These are phyloP conservation scores for Drosophila nigricruria DNA, from an alignment of 2,888 invertebrate species.

Conservation along the genomic window DNA sequence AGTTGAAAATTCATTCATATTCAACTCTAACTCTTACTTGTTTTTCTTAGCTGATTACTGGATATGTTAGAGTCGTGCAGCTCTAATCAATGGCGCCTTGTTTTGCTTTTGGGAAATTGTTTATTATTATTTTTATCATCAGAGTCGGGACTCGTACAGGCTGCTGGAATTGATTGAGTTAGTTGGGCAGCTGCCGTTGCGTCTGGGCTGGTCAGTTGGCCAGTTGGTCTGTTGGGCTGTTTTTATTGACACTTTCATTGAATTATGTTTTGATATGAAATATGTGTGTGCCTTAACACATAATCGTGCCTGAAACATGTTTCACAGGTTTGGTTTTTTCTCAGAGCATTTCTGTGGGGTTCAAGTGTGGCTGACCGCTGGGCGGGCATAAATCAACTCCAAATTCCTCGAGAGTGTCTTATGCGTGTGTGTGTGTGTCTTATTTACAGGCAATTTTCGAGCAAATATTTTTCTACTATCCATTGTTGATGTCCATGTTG, in stretches of 20 bases:
- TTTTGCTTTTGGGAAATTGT: slow-evolving; percentile 55
- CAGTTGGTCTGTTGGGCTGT: slow-evolving; percentile 17
- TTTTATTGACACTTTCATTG: slow-evolving; percentile 75
- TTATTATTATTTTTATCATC: slow-evolving; percentile 68
- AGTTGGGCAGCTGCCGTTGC: slow-evolving; percentile 20
- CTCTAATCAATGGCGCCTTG: slow-evolving; percentile 8
- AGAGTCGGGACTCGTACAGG: slow-evolving; percentile 23
- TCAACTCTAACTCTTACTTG: background rate
- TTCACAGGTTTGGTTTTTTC: slow-evolving; percentile 1
- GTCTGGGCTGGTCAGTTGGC: slow-evolving; percentile 36
- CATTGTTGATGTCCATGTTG: slow-evolving; percentile 68
- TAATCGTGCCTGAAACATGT: slow-evolving; percentile 32
- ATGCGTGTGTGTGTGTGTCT: slow-evolving; percentile 17
- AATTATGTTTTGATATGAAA: slow-evolving; percentile 71
- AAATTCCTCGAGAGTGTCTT: slow-evolving; percentile 40
- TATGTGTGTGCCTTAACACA: slow-evolving; percentile 44
- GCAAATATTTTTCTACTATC: slow-evolving; percentile 72
- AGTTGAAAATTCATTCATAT: background rate
- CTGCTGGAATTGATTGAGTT: slow-evolving; percentile 74
- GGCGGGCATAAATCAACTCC: slow-evolving; percentile 66
- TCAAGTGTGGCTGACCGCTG: slow-evolving; percentile 69
- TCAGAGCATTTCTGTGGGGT: slow-evolving; percentile 14
- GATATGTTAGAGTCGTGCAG: background rate
- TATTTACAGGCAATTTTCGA: slow-evolving; percentile 77
- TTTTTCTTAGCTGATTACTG: background rate